These are phyloP conservation scores for Rhinogobius similis DNA, from an alignment of 2,113 vertebrate genomes.

Conservation along the genomic window DNA sequence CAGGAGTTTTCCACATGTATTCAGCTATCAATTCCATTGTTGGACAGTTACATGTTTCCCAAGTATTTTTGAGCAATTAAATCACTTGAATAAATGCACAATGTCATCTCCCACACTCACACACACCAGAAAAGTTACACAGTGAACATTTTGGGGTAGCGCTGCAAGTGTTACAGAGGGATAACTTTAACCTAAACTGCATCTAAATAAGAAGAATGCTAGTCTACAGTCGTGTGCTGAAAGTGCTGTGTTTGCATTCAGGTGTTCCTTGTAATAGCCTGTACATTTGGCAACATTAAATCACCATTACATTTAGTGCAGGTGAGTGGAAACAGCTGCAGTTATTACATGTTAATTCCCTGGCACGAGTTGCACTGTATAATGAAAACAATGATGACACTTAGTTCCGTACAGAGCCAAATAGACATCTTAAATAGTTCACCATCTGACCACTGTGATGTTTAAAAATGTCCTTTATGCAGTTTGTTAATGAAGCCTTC, in stretches of 20 bases:
- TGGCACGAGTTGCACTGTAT: not conserved
- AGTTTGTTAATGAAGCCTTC: conserved; percentile 4
- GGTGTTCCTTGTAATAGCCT: not conserved
- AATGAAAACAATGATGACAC: not conserved
- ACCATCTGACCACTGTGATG: conserved; percentile 3
- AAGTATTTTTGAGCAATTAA: no score
- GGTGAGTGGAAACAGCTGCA: conserved; percentile 2
- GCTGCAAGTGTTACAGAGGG: no score
- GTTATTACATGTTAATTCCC: not conserved
- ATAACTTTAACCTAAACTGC: not conserved
- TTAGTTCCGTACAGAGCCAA: not conserved
- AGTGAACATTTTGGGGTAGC: no score
- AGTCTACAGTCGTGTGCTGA: not conserved
- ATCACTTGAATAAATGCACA: no score
- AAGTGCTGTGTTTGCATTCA: not conserved
- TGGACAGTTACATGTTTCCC: no score
- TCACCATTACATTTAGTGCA: not conserved
- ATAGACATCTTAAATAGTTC: not conserved
- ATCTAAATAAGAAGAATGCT: not conserved
- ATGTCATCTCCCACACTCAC: no score
- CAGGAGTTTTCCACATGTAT: no score
- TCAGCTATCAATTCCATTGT: no score
- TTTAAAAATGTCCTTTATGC: not conserved
- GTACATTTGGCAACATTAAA: conserved; percentile 6
- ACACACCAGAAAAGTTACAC: no score